Evolutionary conservation across 2,797 vertebrate species (phyloP), one percentile per base, ranked within the genome.

Genomic region (Syngnathus rostellatus): DNA sequence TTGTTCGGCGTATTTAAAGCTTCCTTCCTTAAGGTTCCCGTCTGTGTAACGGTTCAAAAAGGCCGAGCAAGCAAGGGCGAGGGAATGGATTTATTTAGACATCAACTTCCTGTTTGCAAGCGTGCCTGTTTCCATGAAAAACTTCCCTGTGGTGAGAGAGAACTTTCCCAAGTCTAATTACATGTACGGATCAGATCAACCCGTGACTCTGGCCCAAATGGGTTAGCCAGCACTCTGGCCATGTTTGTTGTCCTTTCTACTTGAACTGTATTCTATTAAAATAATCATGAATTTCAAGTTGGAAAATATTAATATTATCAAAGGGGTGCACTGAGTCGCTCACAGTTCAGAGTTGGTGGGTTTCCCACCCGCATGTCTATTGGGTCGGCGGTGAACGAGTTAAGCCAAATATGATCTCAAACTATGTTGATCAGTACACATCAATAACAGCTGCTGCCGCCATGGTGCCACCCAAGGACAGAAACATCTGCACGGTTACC

Each of bases 31-130:
- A 81, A 82, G 81, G 75, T 82, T 85, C 78, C 75, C 75, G 79
- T 81, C 86, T 86, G 81, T 75, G 80, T 73, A 82, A 82, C 79
- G 62, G 77, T 74, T 84, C 75, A 82, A 84, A 80, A 77, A 74
- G 70, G 70, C 75, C 62, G 37, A 81, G 77, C 70, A 64, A 75
- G 79, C 81, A 86, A 71, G 72, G 71, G 70, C 50, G 55, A 50
- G 57, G 70, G 69, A 53, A 67, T 66, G 63, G 65, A 83, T 88
- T 88, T 87, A 89, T 90, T 91, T 90, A 89, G 88, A 85, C 41
- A 68, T 77, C 83, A 81, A 81, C 87, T 90, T 92, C 86, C 89
- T 90, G 88, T 90, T 91, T 90, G 87, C 82, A 79, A 82, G 77
- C 23, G 72, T 77, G 64, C 74, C 78, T 46, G 61, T 80, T 89